These are phyloP conservation scores for Lepas anatifera DNA, from an alignment of 2,888 invertebrate species.

Conservation along the genomic window DNA sequence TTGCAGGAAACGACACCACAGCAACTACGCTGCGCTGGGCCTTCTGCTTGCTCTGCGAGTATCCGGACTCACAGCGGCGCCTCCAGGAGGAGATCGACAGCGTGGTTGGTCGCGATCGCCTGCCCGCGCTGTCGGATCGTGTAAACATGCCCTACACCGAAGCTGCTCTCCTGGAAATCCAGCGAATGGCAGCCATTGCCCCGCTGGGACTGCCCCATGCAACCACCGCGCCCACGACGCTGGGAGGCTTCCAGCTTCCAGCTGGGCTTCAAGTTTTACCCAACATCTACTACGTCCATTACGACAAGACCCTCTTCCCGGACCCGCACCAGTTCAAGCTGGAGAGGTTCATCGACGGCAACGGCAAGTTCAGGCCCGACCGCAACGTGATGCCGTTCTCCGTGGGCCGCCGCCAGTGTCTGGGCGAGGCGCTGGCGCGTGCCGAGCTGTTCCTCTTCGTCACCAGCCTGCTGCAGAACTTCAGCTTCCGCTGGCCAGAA, in stretches of 20 bases:
- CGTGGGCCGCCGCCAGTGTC: conserved; percentile 18
- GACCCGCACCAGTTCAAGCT: conserved; percentile 25
- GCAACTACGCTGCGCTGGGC: conserved; percentile 11
- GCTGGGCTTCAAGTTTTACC: conserved; percentile 24
- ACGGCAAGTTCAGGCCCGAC: conserved; percentile 19
- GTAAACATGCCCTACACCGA: conserved; percentile 24
- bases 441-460: not conserved
- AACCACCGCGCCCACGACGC: conserved; percentile 19
- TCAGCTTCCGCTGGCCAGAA: no score
- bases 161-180: conserved; percentile 26
- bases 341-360: conserved; percentile 24
- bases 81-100: conserved; percentile 26
- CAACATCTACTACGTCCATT: conserved; percentile 26
- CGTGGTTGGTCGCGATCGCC: conserved; percentile 22
- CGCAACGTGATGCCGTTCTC: conserved; percentile 25
- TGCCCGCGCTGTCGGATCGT: conserved; percentile 21
- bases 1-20: conserved; percentile 14
- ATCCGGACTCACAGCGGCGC: conserved; percentile 25
- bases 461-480: conserved; percentile 4
- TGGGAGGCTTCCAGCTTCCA: conserved; percentile 24
- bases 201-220: not conserved
- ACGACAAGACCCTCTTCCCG: conserved; percentile 24
- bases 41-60: conserved; percentile 25
- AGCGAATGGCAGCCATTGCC: conserved; percentile 22
- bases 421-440: conserved; percentile 9